These are phyloP conservation scores for Parnassius smintheus DNA, from an alignment of 2,888 invertebrate species.

Conservation along the genomic window DNA sequence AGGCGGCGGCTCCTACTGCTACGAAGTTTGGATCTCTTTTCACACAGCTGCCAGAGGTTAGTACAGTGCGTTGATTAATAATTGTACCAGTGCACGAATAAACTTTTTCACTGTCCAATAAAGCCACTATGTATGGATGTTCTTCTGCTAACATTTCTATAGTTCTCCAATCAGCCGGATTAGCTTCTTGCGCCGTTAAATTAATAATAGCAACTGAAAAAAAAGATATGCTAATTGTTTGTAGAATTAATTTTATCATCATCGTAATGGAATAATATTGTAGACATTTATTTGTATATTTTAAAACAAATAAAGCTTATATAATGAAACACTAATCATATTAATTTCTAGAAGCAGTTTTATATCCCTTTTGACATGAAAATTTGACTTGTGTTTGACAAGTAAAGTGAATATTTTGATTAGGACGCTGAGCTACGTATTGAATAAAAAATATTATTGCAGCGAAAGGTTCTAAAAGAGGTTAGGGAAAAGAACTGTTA, in stretches of 20 bases:
- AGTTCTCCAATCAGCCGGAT: slow-evolving; percentile 30
- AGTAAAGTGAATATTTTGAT: too few relatives aligned
- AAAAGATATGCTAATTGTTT: slow-evolving; percentile 17
- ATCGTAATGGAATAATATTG: slow-evolving; percentile 16
- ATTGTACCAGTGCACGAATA: slow-evolving; percentile 58
- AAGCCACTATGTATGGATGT: slow-evolving; percentile 55
- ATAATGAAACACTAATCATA: too few relatives aligned
- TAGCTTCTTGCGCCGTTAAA: slow-evolving; percentile 1
- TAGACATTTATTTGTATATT: slow-evolving; percentile 6
- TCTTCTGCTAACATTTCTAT: slow-evolving; percentile 57
- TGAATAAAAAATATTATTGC: too few relatives aligned
- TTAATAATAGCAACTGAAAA: slow-evolving; percentile 4
- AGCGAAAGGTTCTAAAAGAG: too few relatives aligned
- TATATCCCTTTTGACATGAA: too few relatives aligned
- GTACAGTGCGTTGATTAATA: slow-evolving; percentile 45
- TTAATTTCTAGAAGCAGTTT: too few relatives aligned
- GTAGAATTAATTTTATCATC: slow-evolving; percentile 14
- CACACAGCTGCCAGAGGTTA: slow-evolving; percentile 62
- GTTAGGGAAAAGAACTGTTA: too few relatives aligned
- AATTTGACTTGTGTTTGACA: slow-evolving; percentile 10
- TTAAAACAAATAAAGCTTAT: neutral
- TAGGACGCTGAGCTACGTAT: too few relatives aligned
- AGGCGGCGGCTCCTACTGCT: slow-evolving; percentile 47
- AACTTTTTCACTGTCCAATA: slow-evolving; percentile 43
- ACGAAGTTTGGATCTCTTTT: slow-evolving; percentile 42